Conservation (phyloP, 2,113 vertebrate genomes). For the Mesembrinibis cayennensis region DNA sequence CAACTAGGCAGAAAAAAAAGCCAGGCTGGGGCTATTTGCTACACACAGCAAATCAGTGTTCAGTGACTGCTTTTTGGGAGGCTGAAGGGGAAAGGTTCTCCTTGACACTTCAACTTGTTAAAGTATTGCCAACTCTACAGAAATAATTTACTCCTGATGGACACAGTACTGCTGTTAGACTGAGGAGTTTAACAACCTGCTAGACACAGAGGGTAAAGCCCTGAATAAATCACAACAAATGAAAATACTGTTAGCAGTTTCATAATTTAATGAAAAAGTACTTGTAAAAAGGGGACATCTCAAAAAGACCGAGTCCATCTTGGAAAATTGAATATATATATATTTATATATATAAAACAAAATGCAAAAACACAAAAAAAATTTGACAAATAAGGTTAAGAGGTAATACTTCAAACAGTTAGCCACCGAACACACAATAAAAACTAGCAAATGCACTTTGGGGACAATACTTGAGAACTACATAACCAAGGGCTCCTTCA, state of each 20-base stretch:
- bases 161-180: neutral
- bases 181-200: neutral
- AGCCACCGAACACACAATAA: conserved; percentile 72
- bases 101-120: neutral
- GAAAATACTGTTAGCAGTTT: conserved; percentile 76
- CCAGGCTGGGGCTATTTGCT: neutral
- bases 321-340: conserved; percentile 77
- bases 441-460: conserved; percentile 78
- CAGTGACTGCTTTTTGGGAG: neutral
- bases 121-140: neutral
- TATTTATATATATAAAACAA: conserved; percentile 72
- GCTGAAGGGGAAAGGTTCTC: conserved; percentile 10
- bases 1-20: conserved; percentile 20
- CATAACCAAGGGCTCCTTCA: conserved; percentile 76
- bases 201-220: neutral
- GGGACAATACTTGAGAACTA: conserved; percentile 73
- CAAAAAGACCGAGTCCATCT: conserved; percentile 78
- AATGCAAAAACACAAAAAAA: conserved; percentile 71
- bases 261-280: conserved; percentile 89
- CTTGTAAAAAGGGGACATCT: conserved; percentile 83
- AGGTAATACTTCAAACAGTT: conserved; percentile 82
- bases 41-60: neutral
- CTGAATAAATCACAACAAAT: conserved; percentile 72
- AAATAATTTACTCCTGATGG: neutral
- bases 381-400: conserved; percentile 74